Percentiles rank a stretch among this genome's conserved stretches.
phyloP scores from a whole-genome alignment of 2,888 invertebrate species.

The Lepas anatifera region DNA sequence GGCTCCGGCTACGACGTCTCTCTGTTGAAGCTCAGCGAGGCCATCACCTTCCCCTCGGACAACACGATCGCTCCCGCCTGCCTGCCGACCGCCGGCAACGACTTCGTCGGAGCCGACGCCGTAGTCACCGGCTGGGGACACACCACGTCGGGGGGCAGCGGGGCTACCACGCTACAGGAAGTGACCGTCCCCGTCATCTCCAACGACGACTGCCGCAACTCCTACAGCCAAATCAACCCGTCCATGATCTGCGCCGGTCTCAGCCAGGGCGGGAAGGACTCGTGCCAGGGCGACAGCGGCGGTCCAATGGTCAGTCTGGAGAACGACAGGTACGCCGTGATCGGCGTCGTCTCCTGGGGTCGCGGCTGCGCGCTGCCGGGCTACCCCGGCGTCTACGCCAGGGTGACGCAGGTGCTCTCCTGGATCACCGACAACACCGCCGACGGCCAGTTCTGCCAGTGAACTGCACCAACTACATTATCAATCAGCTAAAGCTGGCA shows the following conservation, averaged over 20 bases:
- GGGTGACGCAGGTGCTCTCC: not conserved
- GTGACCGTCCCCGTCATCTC: slow-evolving; percentile 14
- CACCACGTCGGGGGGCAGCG: not conserved
- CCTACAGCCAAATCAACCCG: not conserved
- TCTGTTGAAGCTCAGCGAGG: not conserved
- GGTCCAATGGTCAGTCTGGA: not conserved
- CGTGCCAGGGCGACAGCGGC: slow-evolving; percentile 6
- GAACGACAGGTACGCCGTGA: not conserved
- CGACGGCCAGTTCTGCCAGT: not conserved
- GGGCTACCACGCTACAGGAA: not conserved
- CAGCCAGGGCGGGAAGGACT: slow-evolving; percentile 8
- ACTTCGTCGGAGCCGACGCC: slow-evolving; percentile 1
- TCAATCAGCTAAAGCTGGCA: too few species aligned
- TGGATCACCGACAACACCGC: not conserved
- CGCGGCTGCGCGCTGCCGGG: not conserved
- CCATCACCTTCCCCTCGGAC: not conserved
- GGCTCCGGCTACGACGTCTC: not conserved
- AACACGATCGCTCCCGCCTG: not conserved
- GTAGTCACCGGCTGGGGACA: slow-evolving; percentile 15
- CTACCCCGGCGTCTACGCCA: not conserved
- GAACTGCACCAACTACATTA: too few species aligned
- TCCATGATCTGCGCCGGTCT: slow-evolving; percentile 17
- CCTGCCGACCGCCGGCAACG: not conserved
- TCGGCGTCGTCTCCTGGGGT: not conserved
- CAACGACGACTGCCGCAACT: not conserved